Conservation (phyloP, 1,140 invertebrate genomes). For the Calephelis virginiensis region DNA sequence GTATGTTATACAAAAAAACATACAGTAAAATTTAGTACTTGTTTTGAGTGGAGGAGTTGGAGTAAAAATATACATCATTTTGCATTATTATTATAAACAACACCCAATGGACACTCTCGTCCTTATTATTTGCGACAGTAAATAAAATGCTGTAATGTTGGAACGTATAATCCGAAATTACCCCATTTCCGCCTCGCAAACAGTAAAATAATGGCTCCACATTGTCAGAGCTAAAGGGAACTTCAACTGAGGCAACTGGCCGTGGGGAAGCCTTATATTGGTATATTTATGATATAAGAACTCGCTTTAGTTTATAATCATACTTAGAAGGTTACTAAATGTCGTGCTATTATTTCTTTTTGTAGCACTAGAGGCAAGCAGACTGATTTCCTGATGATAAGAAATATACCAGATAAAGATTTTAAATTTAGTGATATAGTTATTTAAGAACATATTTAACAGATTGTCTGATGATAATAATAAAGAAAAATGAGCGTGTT, state of each 20-base stretch:
- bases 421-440: no score
- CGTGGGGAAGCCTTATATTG: conserved; percentile 67
- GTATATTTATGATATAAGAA: conserved; percentile 67
- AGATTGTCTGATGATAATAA: no score
- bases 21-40: no score
- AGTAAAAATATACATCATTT: no score
- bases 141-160: conserved; percentile 32
- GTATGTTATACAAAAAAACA: no score
- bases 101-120: neutral
- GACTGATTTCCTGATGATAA: no score
- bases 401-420: no score
- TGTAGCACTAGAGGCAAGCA: no score
- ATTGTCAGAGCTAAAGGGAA: conserved; percentile 66
- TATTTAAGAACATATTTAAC: no score
- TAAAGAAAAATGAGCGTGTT: no score
- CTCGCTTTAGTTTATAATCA: conserved; percentile 58
- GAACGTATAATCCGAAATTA: conserved; percentile 71
- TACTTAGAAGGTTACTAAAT: conserved; percentile 44
- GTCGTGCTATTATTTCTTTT: neutral
- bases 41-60: no score
- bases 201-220: conserved; percentile 69
- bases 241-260: conserved; percentile 67
- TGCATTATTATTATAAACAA: no score
- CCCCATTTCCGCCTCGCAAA: conserved; percentile 67
- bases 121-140: neutral